Evolutionary conservation across 2,797 vertebrate species (phyloP), one percentile per base, ranked within the genome.

Genomic region (Babyrousa celebensis): DNA sequence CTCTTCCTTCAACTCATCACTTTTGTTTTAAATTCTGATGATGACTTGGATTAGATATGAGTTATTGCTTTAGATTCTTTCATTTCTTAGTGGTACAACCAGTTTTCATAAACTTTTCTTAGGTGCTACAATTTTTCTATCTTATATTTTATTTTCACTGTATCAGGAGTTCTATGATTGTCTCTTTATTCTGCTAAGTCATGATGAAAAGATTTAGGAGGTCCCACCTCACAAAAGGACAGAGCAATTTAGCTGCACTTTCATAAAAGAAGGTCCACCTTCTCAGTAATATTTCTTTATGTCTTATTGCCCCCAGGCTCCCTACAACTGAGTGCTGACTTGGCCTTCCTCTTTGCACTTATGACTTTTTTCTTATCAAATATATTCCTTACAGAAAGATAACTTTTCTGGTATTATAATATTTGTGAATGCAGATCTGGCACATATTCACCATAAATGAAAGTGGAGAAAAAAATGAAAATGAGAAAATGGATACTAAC

Each of bases 371-470:
- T 92, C 60, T 90, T 25, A 83, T 52, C 15, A 71, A 74, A 65
- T 32, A 21, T 62, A 94, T 78, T 70, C 4, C 58, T 68, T 12
- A 40, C 71, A 65, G 29, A 93, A 36, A 74, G 40, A 83, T 78
- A 62, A 40, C 7, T 25, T 95, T 70, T 82, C 63, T 79, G 14
- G 6, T 85, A 15, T 48, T 97, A 43, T 21, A 43, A 29, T 17
- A 94, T 60, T 92, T 78, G 12, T 90, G 9, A 70, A 32, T 92
- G 29, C 86, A 89, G 62, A 54, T 91, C 6, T 67, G 27, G 52
- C 6, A 63, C 40, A 56, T 65, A 58, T 43, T 83, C 40, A 67
- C 18, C 32, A 71, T 58, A 2, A 36, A 60, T 80, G 10, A 70
- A 11, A 78, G 14, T 74, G 48, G n/a, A 7, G 54, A 23, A 86